phyloP scores from a whole-genome alignment of 23 tunicate genomes.

The Halocynthia aurantium region DNA sequence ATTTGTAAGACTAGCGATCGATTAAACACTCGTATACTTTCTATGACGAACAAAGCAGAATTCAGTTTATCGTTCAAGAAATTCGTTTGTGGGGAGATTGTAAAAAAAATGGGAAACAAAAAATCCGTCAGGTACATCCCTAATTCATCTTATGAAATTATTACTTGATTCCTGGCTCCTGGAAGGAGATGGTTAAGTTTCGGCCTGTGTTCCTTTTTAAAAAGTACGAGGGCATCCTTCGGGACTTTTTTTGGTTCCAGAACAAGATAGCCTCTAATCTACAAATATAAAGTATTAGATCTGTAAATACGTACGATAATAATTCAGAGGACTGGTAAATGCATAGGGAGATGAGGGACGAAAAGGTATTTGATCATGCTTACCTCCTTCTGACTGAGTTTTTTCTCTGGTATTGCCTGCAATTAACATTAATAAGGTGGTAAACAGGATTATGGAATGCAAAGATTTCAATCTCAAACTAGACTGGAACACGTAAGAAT shows the following conservation, averaged over 20 bases:
- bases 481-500: too few species aligned
- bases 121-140: background rate
- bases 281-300: background rate
- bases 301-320: background rate
- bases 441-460: too few species aligned
- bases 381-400: constrained; percentile 19
- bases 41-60: too few species aligned
- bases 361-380: background rate
- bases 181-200: constrained; percentile 10
- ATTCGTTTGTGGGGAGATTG: too few species aligned
- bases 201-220: constrained; percentile 2
- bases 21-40: too few species aligned
- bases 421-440: too few species aligned
- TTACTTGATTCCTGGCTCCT: constrained; percentile 18
- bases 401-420: background rate
- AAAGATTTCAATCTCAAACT: too few species aligned
- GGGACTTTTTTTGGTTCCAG: constrained; percentile 19
- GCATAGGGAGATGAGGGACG: background rate
- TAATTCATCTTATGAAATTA: background rate
- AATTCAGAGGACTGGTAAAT: background rate
- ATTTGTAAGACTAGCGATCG: too few species aligned
- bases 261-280: constrained; percentile 16
- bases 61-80: too few species aligned
- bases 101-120: too few species aligned
- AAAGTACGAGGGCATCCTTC: constrained; percentile 14